Conservation (phyloP, 2,113 vertebrate species). For the Platysternon megacephalum region DNA sequence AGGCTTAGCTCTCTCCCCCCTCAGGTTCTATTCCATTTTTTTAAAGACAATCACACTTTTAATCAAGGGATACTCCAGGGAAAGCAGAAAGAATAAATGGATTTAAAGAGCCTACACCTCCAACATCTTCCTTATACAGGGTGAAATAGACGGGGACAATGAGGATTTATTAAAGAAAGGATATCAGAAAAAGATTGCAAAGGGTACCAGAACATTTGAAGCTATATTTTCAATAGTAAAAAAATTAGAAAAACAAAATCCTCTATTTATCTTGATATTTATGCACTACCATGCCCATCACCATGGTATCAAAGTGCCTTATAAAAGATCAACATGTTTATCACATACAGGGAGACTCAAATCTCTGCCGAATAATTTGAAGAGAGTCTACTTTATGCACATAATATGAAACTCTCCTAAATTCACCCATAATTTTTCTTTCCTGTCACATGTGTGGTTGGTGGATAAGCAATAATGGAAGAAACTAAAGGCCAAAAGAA, state of each 20-base stretch:
- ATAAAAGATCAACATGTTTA: not conserved
- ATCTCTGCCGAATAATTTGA: not conserved
- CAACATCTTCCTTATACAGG: no score
- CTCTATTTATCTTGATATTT: not conserved
- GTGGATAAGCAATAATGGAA: not conserved
- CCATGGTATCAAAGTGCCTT: not conserved
- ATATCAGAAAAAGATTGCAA: no score
- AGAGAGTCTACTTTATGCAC: not conserved
- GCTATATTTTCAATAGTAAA: not conserved
- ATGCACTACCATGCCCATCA: no score
- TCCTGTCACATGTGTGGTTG: no score
- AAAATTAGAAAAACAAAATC: not conserved
- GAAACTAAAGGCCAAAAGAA: slow-evolving; percentile 14
- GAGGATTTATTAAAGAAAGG: no score
- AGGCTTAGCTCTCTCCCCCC: no score
- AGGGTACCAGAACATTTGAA: not conserved
- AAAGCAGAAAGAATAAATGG: no score
- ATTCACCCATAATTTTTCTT: not conserved
- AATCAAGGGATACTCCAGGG: not conserved
- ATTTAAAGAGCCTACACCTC: no score
- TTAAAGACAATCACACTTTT: not conserved
- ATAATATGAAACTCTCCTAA: not conserved
- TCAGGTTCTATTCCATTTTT: not conserved
- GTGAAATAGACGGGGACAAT: no score
- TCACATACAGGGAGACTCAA: not conserved